Evolutionary conservation across 35 echinoderm and acorn worm genomes (phyloP), one percentile per base, ranked within the genome.

Genomic region (Patiria miniata): DNA sequence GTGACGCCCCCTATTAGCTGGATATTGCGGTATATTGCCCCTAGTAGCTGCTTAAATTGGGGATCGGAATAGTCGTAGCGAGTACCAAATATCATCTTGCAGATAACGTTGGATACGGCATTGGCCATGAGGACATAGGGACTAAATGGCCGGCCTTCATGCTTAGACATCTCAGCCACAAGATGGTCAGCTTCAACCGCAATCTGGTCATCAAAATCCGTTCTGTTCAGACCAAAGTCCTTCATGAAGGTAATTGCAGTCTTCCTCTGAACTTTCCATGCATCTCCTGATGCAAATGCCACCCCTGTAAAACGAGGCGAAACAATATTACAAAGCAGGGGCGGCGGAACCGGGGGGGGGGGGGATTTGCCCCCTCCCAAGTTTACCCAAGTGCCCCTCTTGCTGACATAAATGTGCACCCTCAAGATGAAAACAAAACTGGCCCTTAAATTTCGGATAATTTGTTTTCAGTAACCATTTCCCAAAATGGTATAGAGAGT

Each of bases 81-180:
- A 19, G 86, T 54, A 1, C 93, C 88, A 53, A 91, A 95, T 18
- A 65, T 77, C 44, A 85, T 61, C 22, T 83, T 77, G 28, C 93
- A 95, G 15, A 95, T 87, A 19, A 95, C 65, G 36, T 95, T 95
- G 36, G 88, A 90, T 0, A 90, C 87, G 37, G 87, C 92, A 51
- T 94, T 89, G 81, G 82, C 83, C 1, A 94, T 51, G 1, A 85
- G 33, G 32, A 44, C 19, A 28, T 2, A 22, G 0, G 92, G 92
- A 59, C 90, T 68, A 29, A 94, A 94, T 10, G 53, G 14, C 36
- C 39, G 18, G 5, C 83, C 68, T 10, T 40, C 44, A 1, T 91
- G 36, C 19, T 38, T 40, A 34, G 39, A 10, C 28, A 86, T 39
- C 21, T 40, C 83, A 30, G 51, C 51, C 42, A 51, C 37, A 2